Percentiles rank a stretch among this genome's conserved stretches.
phyloP scores from a whole-genome alignment of 2,888 invertebrate species.

The Clistopyga incitator region DNA sequence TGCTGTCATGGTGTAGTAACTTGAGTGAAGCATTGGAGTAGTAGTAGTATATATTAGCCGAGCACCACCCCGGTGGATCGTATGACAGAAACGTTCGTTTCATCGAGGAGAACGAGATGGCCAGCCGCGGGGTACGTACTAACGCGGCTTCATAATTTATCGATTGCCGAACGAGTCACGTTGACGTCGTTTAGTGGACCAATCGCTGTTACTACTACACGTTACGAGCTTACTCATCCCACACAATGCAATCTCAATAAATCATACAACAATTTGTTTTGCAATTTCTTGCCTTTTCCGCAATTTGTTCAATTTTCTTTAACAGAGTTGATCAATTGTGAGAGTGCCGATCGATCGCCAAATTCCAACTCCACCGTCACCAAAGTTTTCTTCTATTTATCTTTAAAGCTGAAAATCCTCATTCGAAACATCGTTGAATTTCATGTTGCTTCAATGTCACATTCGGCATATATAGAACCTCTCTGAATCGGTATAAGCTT shows the following conservation, averaged over 20 bases:
- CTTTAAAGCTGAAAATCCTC: not conserved
- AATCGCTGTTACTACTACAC: not conserved
- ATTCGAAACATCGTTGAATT: not conserved
- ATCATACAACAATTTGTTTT: not conserved
- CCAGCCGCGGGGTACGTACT: not conserved
- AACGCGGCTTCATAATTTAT: conserved; percentile 11
- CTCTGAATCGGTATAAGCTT: not conserved
- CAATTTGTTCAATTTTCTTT: not conserved
- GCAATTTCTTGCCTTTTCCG: not conserved
- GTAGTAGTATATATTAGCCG: conserved; percentile 7
- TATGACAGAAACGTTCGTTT: conserved; percentile 13
- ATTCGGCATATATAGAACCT: not conserved
- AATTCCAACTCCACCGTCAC: not conserved
- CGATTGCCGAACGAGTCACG: not conserved
- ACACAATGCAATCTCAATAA: not conserved
- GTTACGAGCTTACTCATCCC: too few species aligned
- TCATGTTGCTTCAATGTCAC: not conserved
- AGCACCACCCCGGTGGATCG: conserved; percentile 13
- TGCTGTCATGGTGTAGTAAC: not conserved
- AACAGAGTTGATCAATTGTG: too few species aligned
- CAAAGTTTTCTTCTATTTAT: not conserved
- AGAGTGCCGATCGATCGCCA: too few species aligned
- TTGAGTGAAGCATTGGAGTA: not conserved
- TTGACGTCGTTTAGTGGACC: not conserved
- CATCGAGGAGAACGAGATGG: not conserved